These are phyloP conservation scores for Drosophila nigrodunni DNA, from an alignment of 1,140 invertebrate genomes.

Conservation along the genomic window DNA sequence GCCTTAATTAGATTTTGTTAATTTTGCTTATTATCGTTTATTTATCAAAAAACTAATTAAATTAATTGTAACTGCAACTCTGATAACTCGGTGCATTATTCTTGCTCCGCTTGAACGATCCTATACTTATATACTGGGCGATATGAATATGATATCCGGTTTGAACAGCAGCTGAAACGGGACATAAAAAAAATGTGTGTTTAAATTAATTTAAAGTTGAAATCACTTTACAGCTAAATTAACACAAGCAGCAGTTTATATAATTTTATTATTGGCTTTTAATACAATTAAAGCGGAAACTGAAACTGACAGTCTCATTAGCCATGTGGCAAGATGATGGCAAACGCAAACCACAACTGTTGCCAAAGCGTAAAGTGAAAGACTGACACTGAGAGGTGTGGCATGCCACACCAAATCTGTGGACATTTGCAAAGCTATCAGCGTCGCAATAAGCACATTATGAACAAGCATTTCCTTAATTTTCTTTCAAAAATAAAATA, in stretches of 20 bases:
- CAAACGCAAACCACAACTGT: neutral
- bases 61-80: constrained; percentile 19
- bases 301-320: constrained; percentile 4
- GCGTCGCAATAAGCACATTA: constrained; percentile 64
- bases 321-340: neutral
- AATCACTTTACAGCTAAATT: neutral
- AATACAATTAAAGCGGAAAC: neutral
- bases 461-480: constrained; percentile 36
- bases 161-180: constrained; percentile 40
- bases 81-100: constrained; percentile 16
- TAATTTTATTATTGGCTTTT: neutral
- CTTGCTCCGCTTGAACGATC: neutral
- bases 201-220: neutral
- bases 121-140: constrained; percentile 9
- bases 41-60: constrained; percentile 30
- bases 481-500: neutral
- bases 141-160: constrained; percentile 54
- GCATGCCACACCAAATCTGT: constrained; percentile 27
- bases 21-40: constrained; percentile 47
- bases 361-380: neutral
- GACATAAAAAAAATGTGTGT: neutral
- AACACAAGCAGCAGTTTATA: neutral
- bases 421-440: constrained; percentile 71
- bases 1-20: constrained; percentile 26
- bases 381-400: constrained; percentile 12